Percentiles rank a stretch among this genome's conserved stretches.
Conservation (phyloP, 2,888 invertebrate species). For the Hipparchia semele region DNA sequence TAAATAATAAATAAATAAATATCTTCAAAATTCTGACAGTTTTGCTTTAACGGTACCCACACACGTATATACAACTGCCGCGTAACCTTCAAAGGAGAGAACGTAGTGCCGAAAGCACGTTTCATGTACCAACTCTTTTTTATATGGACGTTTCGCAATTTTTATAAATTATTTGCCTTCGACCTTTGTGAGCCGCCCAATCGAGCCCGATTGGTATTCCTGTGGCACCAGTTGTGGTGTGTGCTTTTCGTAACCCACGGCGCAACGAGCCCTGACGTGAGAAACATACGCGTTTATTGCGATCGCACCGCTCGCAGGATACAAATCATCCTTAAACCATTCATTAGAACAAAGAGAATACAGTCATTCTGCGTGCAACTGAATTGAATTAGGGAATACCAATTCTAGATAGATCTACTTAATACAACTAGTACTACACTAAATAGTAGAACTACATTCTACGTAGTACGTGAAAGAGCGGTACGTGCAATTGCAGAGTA, state of each 20-base stretch:
- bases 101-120: conserved; percentile 76
- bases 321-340: conserved; percentile 52
- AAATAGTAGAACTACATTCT: too few relatives aligned
- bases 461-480: too few relatives aligned
- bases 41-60: conserved; percentile 70
- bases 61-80: conserved; percentile 59
- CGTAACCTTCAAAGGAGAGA: conserved; percentile 80
- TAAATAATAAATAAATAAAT: conserved; percentile 24
- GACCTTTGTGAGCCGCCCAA: conserved; percentile 79
- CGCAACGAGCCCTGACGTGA: conserved; percentile 61
- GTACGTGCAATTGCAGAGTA: too few relatives aligned
- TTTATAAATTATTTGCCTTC: conserved; percentile 79
- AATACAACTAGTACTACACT: too few relatives aligned
- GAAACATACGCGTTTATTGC: conserved; percentile 47
- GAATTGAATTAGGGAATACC: conserved; percentile 4
- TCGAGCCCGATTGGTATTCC: conserved; percentile 79
- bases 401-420: not conserved
- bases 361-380: not conserved
- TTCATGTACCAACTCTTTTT: conserved; percentile 77
- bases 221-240: conserved; percentile 55
- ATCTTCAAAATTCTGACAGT: conserved; percentile 65
- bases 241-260: conserved; percentile 75
- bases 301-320: conserved; percentile 48
- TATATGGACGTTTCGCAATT: conserved; percentile 76
- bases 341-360: conserved; percentile 42